Evolutionary conservation across 2,113 vertebrate species (phyloP), one percentile per base, ranked within the genome.

Genomic region (Bothrops jararaca): DNA sequence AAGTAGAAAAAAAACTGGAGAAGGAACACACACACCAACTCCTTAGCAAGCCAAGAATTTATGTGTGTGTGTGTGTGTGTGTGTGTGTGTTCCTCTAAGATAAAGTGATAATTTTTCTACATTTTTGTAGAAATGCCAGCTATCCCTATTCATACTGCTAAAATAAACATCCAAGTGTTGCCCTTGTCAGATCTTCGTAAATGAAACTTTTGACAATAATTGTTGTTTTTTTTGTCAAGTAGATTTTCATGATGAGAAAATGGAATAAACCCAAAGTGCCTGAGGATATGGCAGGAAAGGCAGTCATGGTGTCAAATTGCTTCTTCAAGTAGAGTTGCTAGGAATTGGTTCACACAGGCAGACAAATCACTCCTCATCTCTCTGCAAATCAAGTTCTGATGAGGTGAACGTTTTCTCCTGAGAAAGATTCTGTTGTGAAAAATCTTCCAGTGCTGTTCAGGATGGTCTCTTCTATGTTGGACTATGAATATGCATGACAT

Each of bases 161-260:
- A 93, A 95, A 91, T 0, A 0, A 95, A 50, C 18, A 92, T 8
- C 11, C 24, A n/a, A 80, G n/a, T 53, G 58, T 24, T 88, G 53
- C 48, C 8, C n/a, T 50, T 88, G 91, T 88, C 85, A 92, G 22
- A 88, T 88, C 22, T 53, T 92, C 86, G 23, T 64, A 53, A 88
- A 54, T 24, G 57, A 48, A 87, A 87, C 39, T 24, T 50, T 69
- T 88, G 57, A 92, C 86, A 69, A 88, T 92, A 53, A n/a, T 10
- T 11, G 48, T 50, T 50, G 48, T 11, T 60, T 60, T 48, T 85
- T 92, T 69, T 69, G 91, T 92, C 91, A 42, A 13, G 53, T 29
- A 50, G 57, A 42, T 48, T 92, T 91, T 92, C 69, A 92, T 54
- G 57, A 86, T 92, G 91, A 34, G 86, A 92, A 92, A 34, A 92